These are phyloP conservation scores for Asobara japonica DNA, from an alignment of 1,140 invertebrate genomes.

Conservation along the genomic window DNA sequence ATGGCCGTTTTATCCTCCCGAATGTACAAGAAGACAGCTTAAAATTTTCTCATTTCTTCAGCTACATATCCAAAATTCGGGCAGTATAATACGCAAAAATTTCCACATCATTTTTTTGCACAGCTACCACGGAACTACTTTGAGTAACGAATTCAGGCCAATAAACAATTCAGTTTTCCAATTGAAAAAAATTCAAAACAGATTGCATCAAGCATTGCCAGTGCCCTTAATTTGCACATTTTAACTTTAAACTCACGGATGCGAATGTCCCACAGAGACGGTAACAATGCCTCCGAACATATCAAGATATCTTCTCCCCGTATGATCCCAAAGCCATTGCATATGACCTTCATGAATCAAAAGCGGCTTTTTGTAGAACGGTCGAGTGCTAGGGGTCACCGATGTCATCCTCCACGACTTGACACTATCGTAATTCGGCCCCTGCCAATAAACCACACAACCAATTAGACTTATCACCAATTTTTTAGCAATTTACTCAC, in stretches of 20 bases:
- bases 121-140: too few relatives aligned
- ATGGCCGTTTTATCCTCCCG: too few relatives aligned
- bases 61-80: too few relatives aligned
- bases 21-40: too few relatives aligned
- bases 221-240: background rate
- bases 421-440: slow-evolving; percentile 70
- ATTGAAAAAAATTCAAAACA: too few relatives aligned
- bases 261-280: slow-evolving; percentile 96
- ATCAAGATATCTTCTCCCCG: slow-evolving; percentile 89
- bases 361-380: slow-evolving; percentile 86
- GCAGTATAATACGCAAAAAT: too few relatives aligned
- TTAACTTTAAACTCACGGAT: slow-evolving; percentile 86
- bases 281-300: slow-evolving; percentile 97
- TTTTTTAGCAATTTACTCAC: slow-evolving; percentile 32
- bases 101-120: too few relatives aligned
- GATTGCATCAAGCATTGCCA: background rate
- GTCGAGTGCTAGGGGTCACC: slow-evolving; percentile 77
- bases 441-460: slow-evolving; percentile 54
- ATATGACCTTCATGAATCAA: slow-evolving; percentile 86
- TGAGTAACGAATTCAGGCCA: too few relatives aligned
- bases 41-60: too few relatives aligned
- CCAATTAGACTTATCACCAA: slow-evolving; percentile 27
- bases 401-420: slow-evolving; percentile 70
- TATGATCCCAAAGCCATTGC: slow-evolving; percentile 93
- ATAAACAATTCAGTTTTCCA: background rate